Conservation (phyloP, 2,888 invertebrate genomes). For the Copidosoma aretas region DNA sequence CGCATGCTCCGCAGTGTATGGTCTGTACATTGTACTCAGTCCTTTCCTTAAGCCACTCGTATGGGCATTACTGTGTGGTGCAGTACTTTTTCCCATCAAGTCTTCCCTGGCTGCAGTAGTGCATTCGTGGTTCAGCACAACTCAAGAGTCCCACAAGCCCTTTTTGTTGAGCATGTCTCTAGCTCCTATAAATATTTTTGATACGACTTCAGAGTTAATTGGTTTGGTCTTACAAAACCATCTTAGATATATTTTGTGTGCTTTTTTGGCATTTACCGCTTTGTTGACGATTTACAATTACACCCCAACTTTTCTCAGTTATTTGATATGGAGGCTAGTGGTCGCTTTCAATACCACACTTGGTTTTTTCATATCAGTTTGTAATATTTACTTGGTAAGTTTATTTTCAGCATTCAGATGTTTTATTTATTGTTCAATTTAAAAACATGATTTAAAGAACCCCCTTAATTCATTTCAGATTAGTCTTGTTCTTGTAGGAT, state of each 20-base stretch:
- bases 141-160: conserved; percentile 74
- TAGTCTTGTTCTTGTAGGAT: conserved; percentile 71
- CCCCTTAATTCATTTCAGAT: conserved; percentile 66
- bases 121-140: conserved; percentile 78
- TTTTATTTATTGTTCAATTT: conserved; percentile 2
- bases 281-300: conserved; percentile 74
- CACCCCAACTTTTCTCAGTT: conserved; percentile 71
- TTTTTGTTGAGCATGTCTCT: conserved; percentile 69
- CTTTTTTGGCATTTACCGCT: conserved; percentile 62
- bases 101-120: conserved; percentile 77
- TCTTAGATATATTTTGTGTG: conserved; percentile 67
- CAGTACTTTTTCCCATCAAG: conserved; percentile 95
- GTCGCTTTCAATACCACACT: conserved; percentile 64
- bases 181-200: conserved; percentile 78
- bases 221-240: conserved; percentile 72
- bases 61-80: conserved; percentile 97
- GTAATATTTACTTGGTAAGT: conserved; percentile 67
- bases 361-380: conserved; percentile 65
- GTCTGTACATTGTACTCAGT: conserved; percentile 83
- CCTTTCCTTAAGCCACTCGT: conserved; percentile 93
- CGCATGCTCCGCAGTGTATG: conserved; percentile 74
- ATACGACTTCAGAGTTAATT: conserved; percentile 77
- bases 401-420: conserved; percentile 9
- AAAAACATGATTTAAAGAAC: neutral
- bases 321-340: conserved; percentile 67